Conservation (phyloP, 1,140 invertebrate genomes). For the Drosophila littoralis region DNA sequence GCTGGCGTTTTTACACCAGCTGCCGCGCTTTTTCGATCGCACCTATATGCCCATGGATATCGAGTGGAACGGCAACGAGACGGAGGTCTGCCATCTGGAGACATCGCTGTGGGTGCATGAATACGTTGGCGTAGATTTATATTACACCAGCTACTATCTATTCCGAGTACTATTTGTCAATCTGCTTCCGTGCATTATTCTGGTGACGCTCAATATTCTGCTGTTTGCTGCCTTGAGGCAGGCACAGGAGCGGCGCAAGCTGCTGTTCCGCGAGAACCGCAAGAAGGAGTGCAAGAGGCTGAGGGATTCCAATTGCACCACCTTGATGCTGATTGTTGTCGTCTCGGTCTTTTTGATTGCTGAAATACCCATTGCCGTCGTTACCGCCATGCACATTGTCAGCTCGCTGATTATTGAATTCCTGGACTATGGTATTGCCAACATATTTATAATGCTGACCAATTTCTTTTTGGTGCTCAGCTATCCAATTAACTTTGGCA, state of each 20-base stretch:
- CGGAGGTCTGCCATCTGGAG: slow-evolving; percentile 86
- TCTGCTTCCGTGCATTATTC: slow-evolving; percentile 93
- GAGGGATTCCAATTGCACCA: slow-evolving; percentile 95
- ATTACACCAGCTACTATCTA: slow-evolving; percentile 92
- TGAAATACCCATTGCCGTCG: slow-evolving; percentile 95
- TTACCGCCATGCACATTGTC: slow-evolving; percentile 93
- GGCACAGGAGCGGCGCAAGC: slow-evolving; percentile 91
- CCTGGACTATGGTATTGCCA: slow-evolving; percentile 91
- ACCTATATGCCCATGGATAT: slow-evolving; percentile 85
- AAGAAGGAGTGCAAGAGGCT: slow-evolving; percentile 93
- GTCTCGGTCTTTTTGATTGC: slow-evolving; percentile 96
- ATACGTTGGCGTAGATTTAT: slow-evolving; percentile 88
- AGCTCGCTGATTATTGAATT: slow-evolving; percentile 89
- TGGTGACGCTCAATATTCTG: slow-evolving; percentile 95
- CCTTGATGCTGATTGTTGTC: slow-evolving; percentile 97
- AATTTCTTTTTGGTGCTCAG: slow-evolving; percentile 96
- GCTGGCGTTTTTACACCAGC: slow-evolving; percentile 91
- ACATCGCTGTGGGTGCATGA: slow-evolving; percentile 88
- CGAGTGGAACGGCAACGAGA: slow-evolving; percentile 87
- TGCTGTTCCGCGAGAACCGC: slow-evolving; percentile 93
- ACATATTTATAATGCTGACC: slow-evolving; percentile 93
- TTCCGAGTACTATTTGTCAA: slow-evolving; percentile 96
- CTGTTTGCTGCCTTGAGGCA: slow-evolving; percentile 93
- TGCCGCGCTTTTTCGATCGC: slow-evolving; percentile 90
- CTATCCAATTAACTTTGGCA: slow-evolving; percentile 97